These are phyloP conservation scores for Poecilobothrus nobilitatus DNA, from an alignment of 2,888 invertebrate genomes.

Conservation along the genomic window DNA sequence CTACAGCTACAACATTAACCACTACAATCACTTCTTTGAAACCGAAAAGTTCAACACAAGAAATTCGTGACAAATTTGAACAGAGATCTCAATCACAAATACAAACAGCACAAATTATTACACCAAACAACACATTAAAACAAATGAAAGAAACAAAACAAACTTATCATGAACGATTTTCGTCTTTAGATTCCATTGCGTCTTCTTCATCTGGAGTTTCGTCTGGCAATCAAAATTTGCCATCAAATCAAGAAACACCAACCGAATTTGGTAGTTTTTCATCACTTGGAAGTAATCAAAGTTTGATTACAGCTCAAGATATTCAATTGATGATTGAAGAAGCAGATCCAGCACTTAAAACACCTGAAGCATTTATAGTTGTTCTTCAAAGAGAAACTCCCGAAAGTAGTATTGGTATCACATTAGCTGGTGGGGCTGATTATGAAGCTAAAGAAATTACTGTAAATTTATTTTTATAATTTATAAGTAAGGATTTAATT, in stretches of 20 bases:
- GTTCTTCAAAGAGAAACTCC: constrained; percentile 58
- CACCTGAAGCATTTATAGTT: constrained; percentile 53
- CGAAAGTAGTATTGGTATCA: constrained; percentile 74
- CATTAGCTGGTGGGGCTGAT: constrained; percentile 80
- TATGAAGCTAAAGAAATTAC: constrained; percentile 89
- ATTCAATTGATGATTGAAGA: constrained; percentile 58
- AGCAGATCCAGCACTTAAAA: constrained; percentile 56
- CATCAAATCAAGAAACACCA: constrained; percentile 41
- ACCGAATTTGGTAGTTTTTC: constrained; percentile 44
- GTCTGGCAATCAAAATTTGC: constrained; percentile 38
- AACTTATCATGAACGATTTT: constrained; percentile 40
- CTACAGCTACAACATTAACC: constrained; percentile 22
- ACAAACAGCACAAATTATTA: constrained; percentile 22
- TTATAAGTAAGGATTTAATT: background rate
- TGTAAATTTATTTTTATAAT: constrained; percentile 47
- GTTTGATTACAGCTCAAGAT: constrained; percentile 47
- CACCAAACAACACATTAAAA: constrained; percentile 18
- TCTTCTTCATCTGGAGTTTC: constrained; percentile 43
- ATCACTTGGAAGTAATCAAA: constrained; percentile 44
- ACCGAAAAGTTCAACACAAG: constrained; percentile 33
- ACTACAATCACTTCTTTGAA: constrained; percentile 17
- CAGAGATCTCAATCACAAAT: constrained; percentile 28
- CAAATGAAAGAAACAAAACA: constrained; percentile 20
- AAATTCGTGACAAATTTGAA: constrained; percentile 43
- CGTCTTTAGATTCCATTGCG: constrained; percentile 42